Evolutionary conservation across 1,140 invertebrate species (phyloP), one percentile per base, ranked within the genome.

Genomic region (Drosophila punjabiensis): DNA sequence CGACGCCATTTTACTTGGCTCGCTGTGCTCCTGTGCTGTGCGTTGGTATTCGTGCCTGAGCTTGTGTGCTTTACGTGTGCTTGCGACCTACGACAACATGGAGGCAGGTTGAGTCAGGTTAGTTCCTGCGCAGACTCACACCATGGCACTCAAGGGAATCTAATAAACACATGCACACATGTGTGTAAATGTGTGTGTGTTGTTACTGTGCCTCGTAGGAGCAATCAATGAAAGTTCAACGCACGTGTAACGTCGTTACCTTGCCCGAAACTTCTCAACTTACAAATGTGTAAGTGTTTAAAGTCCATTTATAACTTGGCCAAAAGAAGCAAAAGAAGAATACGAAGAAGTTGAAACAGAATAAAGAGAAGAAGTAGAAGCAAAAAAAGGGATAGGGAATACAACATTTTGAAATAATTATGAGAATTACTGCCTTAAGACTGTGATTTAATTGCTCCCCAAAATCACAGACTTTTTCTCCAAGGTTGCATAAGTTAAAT

Each of bases 181-280:
- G 24, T 16, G 37, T 9, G 28, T 50, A 48, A 7, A 28, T 24
- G 24, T n/a, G 50, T 18, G 39, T 10, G 30, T 20, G 10, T 43
- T 75, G 59, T 41, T 9, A 53, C 24, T 55, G 30, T 76, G 30
- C 41, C 35, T 28, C 59, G 20, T 47, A 20, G 45, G 43, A 43
- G 60, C 37, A 88, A 88, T 84, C 85, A 84, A 89, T 88, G 78
- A 89, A 61, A 78, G 85, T 88, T 88, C 85, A 88, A 89, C 85
- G 85, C 53, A 52, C 85, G 85, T 55, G 68, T n/a, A 79, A 59
- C 28, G 55, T 28, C 11, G 48, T 74, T 52, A 39, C 55, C 53
- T 41, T 48, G 37, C n/a, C 53, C 43, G 14, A 30, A 68, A 68
- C 28, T 68, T 33, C 20, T 39, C 14, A 20, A 30, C 28, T 48